phyloP scores from a whole-genome alignment of 2,113 vertebrate species.

The Phyllostomus hastatus region DNA sequence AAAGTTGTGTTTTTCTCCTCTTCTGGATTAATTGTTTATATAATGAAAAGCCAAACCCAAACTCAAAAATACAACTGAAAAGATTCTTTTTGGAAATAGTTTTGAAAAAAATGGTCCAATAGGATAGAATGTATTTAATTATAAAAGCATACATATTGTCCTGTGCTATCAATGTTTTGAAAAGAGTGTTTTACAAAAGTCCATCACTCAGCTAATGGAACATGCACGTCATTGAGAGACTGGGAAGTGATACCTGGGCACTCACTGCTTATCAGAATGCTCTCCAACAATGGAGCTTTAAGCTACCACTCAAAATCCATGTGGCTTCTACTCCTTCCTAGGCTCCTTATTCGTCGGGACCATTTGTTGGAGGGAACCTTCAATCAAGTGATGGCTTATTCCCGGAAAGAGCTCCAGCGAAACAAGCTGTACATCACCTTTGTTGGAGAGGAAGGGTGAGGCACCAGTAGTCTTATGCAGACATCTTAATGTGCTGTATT shows the following conservation, averaged over 20 bases:
- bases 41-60: not conserved
- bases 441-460: constrained; percentile 97
- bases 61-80: not conserved
- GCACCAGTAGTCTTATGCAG: not conserved
- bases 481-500: not conserved
- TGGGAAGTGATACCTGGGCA: not conserved
- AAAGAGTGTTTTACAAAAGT: not conserved
- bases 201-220: not conserved
- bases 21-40: not conserved
- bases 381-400: constrained; percentile 98
- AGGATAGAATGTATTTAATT: not conserved
- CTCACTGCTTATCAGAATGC: not conserved
- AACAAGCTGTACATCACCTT: constrained; percentile 98
- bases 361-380: constrained; percentile 97
- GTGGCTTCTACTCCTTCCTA: constrained; percentile 66
- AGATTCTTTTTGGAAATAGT: not conserved
- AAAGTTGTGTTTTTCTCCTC: not conserved
- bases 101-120: not conserved
- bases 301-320: accelerated
- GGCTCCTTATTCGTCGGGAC: constrained; percentile 94
- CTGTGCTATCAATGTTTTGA: not conserved
- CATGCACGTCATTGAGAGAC: not conserved
- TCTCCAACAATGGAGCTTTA: not conserved
- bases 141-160: not conserved
- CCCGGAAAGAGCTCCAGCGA: constrained; percentile 97